phyloP scores from a whole-genome alignment of 2,888 invertebrate species.

The Notodonta dromedarius region DNA sequence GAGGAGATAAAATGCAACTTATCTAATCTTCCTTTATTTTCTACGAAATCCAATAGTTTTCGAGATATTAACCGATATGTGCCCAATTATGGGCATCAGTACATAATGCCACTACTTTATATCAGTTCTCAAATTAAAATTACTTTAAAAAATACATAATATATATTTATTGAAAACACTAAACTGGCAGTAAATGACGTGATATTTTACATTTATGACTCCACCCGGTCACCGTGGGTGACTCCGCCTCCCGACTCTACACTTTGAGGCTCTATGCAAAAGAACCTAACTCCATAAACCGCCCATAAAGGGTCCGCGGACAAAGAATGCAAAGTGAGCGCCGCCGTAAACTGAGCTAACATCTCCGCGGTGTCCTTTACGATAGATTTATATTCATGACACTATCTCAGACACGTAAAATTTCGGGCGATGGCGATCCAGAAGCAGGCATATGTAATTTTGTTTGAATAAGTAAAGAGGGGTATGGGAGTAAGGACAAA shows the following conservation, averaged over 20 bases:
- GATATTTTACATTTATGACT: slow-evolving; percentile 41
- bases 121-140: no score
- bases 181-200: not conserved
- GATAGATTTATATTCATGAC: slow-evolving; percentile 84
- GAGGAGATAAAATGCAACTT: no score
- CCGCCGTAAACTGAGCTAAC: slow-evolving; percentile 73
- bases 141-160: no score
- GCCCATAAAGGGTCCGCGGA: slow-evolving; percentile 76
- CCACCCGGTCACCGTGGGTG: slow-evolving; percentile 34
- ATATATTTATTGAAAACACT: no score
- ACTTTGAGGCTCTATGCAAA: slow-evolving; percentile 75
- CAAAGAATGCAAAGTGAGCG: slow-evolving; percentile 84
- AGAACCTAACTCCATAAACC: slow-evolving; percentile 79
- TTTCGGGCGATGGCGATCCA: slow-evolving; percentile 83
- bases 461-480: slow-evolving; percentile 84
- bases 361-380: slow-evolving; percentile 79
- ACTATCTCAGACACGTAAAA: slow-evolving; percentile 82
- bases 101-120: no score
- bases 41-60: no score
- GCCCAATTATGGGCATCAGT: no score
- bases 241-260: slow-evolving; percentile 44
- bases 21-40: no score
- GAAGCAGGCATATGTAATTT: slow-evolving; percentile 83
- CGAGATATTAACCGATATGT: no score
- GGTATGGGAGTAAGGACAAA: slow-evolving; percentile 72